Base-by-base conservation (phyloP, 92 coral and sea anemone genomes). In the Meandrina meandrites region DNA sequence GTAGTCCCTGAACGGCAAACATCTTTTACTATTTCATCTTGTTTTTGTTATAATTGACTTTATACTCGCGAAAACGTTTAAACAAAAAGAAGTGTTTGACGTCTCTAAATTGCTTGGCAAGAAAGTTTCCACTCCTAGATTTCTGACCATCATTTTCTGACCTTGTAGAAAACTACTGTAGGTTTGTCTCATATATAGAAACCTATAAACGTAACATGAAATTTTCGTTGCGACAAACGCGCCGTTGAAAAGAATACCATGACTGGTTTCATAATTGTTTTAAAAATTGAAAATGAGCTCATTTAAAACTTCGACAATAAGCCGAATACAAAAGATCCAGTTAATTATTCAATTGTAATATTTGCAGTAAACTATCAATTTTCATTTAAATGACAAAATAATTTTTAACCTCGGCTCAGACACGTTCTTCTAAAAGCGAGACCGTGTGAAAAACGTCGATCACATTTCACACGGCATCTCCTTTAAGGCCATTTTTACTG, bases 181-280 rank as follows among this genome's bases (percentile, higher is more conserved):
- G 27, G 2, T 27, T 28, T 28, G 22, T 32, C 22, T 7, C 47
- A n/a, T n/a, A n/a, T n/a, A n/a, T n/a, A n/a, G n/a, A n/a, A n/a
- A n/a, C n/a, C n/a, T n/a, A n/a, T 36, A 0, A 48, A 48, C 51
- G 30, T 42, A 10, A 19, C 4, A 11, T 36, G 57, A 24, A 19
- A 37, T 76, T 36, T n/a, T 30, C 81, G 36, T 10, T 64, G 32
- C 2, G 83, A 79, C 56, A 36, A 36, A 11, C 21, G 2, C 71
- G 21, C n/a, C n/a, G 12, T n/a, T 22, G 71, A 21, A 2, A 21
- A 60, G 71, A 32, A 24, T 21, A n/a, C 51, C 35, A 66, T 27
- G 50, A 16, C 83, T 79, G 83, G 72, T 58, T 79, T 34, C 67
- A 79, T 79, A 58, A 79, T 79, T 40, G 50, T 36, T 37, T 30